Evolutionary conservation across 2,888 invertebrate species (phyloP).

Genomic region (Ormyrus pomaceus): DNA sequence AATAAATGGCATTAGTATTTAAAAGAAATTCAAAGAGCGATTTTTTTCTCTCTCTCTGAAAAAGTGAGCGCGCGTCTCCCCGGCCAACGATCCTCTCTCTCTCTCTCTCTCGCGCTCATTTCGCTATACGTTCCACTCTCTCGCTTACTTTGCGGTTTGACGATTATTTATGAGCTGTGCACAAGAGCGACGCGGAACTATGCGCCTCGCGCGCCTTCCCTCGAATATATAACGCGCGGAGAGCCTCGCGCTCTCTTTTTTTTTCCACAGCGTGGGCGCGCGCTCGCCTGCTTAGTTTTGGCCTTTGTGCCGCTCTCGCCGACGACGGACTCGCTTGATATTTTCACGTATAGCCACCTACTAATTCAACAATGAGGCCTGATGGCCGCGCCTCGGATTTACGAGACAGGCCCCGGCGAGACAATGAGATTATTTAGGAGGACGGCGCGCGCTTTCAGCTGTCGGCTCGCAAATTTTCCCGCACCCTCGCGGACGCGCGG

Average conservation of each 20-base stretch:
- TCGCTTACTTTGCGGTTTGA: slow-evolving; percentile 10
- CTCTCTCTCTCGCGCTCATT: not conserved
- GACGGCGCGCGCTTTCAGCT: slow-evolving; percentile 8
- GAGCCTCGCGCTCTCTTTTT: not conserved
- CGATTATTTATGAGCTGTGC: slow-evolving; percentile 40
- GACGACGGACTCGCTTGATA: not conserved
- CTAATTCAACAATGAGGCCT: slow-evolving; percentile 9
- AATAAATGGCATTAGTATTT: too few species aligned
- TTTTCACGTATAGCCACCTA: slow-evolving; percentile 9
- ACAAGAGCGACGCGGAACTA: not conserved
- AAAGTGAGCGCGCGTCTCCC: not conserved
- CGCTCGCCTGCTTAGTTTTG: not conserved
- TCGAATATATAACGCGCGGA: too few species aligned
- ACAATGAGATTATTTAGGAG: slow-evolving; percentile 34
- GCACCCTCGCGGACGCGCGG: not conserved
- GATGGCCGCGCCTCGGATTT: slow-evolving; percentile 1
- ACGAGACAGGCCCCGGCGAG: slow-evolving; percentile 20
- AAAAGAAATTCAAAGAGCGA: too few species aligned
- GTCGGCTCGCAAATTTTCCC: not conserved
- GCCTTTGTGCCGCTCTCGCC: not conserved
- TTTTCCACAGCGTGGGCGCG: not conserved
- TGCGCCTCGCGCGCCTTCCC: too few species aligned
- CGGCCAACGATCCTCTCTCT: not conserved
- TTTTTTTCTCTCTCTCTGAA: not conserved
- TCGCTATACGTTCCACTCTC: too few species aligned